Percentiles rank a stretch among this genome's conserved stretches.
Conservation (phyloP, 2,888 invertebrate species). For the Acleris holmiana region DNA sequence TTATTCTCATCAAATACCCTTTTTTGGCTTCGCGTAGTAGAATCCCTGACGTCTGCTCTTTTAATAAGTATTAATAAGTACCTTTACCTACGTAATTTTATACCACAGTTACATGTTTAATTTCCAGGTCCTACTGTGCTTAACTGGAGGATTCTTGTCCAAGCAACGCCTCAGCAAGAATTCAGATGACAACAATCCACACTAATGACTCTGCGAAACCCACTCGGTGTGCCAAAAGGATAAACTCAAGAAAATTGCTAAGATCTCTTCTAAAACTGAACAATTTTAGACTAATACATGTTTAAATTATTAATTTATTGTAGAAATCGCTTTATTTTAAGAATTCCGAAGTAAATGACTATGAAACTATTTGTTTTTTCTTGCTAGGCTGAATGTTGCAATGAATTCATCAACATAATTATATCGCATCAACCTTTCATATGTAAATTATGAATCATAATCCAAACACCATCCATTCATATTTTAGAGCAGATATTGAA, state of each 20-base stretch:
- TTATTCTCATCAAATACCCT: too few relatives aligned
- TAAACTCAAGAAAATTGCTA: constrained; percentile 15
- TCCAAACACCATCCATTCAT: too few relatives aligned
- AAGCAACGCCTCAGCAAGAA: constrained; percentile 2
- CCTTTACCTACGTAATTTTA: too few relatives aligned
- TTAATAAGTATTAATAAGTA: too few relatives aligned
- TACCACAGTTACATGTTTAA: too few relatives aligned
- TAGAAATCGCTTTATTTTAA: constrained; percentile 44
- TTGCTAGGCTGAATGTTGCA: neutral
- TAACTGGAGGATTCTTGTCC: constrained; percentile 21
- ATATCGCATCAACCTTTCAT: too few relatives aligned
- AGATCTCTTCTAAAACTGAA: constrained; percentile 30
- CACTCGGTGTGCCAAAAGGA: constrained; percentile 22
- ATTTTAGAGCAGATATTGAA: too few relatives aligned
- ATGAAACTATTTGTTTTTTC: constrained; percentile 30
- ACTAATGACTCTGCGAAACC: neutral
- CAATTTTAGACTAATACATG: constrained; percentile 35
- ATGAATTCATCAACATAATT: too few relatives aligned
- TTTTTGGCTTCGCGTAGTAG: too few relatives aligned
- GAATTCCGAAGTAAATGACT: constrained; percentile 32
- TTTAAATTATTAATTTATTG: constrained; percentile 41
- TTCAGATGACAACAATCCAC: neutral
- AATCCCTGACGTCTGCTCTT: too few relatives aligned
- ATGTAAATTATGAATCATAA: too few relatives aligned
- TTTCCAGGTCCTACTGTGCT: constrained; percentile 41